Evolutionary conservation across 1,140 invertebrate species (phyloP), one percentile per base, ranked within the genome.

Genomic region (Leptestheria dahalacensis): DNA sequence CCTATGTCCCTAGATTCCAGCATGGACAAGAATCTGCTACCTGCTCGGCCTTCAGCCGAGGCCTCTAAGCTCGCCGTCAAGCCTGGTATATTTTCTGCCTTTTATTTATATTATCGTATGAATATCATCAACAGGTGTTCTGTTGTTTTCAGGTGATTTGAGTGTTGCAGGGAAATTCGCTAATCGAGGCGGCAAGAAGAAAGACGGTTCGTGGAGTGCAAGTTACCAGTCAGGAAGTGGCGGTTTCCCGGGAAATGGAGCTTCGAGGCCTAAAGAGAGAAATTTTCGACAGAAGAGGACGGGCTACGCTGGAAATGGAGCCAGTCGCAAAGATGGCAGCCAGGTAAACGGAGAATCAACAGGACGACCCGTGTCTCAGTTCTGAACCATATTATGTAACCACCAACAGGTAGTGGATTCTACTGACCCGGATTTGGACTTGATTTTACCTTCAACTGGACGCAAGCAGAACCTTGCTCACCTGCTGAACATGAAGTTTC

Each of bases 401-500:
- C n/a, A n/a, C n/a, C n/a, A n/a, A 15, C 33, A 55, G 53, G 53
- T 55, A 55, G 33, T 29, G 21, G 53, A 55, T 55, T 28, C 53
- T 1, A 55, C 26, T 29, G 53, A 55, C 33, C 53, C 53, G 12
- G 53, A 55, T 55, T 55, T 55, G 23, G 53, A 55, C 33, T 33
- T 55, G 53, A 25, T 55, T 9, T 55, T 55, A 55, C 33, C 53
- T 24, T 20, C 26, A 26, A 55, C 53, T 15, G 53, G 53, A 1
- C 26, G 21, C 15, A 92, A 93, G 77, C 84, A 86, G 75, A 92
- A 88, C 75, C 76, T 89, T 72, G 92, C 88, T 74, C 86, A 93
- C 79, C 80, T 94, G 79, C 78, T 93, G 64, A 93, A 94, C 75
- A 75, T 94, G 64, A 93, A 94, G 75, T 84, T 92, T 76, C 80